Conservation (phyloP, 1,140 invertebrate genomes). For the Monochamus saltuarius region DNA sequence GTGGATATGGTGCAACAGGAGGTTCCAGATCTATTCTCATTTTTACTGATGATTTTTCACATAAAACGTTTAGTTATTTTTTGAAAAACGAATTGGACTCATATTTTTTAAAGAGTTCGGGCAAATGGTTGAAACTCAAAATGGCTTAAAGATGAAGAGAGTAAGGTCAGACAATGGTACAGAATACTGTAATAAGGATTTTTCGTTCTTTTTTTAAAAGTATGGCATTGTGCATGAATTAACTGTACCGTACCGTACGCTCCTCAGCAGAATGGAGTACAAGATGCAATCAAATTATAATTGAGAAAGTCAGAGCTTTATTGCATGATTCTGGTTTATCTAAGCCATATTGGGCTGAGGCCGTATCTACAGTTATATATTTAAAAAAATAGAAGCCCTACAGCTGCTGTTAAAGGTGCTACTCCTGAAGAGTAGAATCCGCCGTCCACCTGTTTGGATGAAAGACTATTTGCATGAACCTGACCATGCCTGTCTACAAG, state of each 20-base stretch:
- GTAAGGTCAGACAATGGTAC: background rate
- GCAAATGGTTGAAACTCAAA: slow-evolving; percentile 1
- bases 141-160: background rate
- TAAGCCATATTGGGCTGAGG: slow-evolving; percentile 13
- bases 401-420: background rate
- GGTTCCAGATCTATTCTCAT: too few species aligned
- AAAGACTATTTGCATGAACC: background rate
- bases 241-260: background rate
- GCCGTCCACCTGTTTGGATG: background rate
- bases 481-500: background rate
- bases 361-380: background rate
- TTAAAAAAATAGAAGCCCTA: slow-evolving; percentile 6
- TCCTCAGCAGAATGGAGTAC: background rate
- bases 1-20: too few species aligned
- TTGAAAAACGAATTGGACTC: too few species aligned
- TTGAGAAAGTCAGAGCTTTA: too few species aligned
- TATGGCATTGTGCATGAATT: background rate
- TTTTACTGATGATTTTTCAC: too few species aligned
- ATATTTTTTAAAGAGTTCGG: too few species aligned
- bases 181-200: background rate
- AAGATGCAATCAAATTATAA: background rate
- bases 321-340: too few species aligned
- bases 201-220: background rate
- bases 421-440: background rate
- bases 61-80: too few species aligned